Percentiles rank a stretch among this genome's conserved stretches.
Conservation (phyloP, 2,888 invertebrate genomes). For the Dugesia japonica region DNA sequence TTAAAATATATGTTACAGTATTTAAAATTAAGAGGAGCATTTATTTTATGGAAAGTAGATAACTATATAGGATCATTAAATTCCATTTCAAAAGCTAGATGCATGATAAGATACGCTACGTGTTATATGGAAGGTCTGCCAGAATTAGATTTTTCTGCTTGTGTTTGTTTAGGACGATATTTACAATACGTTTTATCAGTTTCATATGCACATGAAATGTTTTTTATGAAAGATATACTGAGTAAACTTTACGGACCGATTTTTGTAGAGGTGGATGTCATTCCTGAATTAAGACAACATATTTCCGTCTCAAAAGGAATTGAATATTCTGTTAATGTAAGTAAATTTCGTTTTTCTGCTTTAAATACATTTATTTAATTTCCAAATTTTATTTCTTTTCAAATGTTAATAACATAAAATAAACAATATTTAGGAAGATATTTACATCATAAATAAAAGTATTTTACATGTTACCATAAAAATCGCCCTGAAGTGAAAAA, state of each 20-base stretch:
- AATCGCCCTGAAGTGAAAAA: too few relatives aligned
- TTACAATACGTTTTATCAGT: not conserved
- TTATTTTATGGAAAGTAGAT: not conserved
- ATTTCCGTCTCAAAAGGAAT: not conserved
- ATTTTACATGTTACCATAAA: too few relatives aligned
- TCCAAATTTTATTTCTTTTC: not conserved
- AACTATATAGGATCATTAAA: not conserved
- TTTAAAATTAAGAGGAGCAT: not conserved
- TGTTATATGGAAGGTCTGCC: not conserved
- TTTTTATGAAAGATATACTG: not conserved
- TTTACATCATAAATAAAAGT: too few relatives aligned
- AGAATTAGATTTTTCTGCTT: constrained; percentile 17
- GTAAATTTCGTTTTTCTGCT: too few relatives aligned
- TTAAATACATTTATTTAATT: not conserved
- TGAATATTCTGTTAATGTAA: not conserved
- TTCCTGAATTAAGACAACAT: not conserved
- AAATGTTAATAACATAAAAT: too few relatives aligned
- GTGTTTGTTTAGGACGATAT: constrained; percentile 1
- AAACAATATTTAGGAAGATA: too few relatives aligned
- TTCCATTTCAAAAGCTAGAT: not conserved
- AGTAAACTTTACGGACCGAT: constrained; percentile 2
- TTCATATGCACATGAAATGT: not conserved
- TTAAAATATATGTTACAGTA: not conserved
- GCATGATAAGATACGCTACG: not conserved
- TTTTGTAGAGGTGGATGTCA: not conserved